Evolutionary conservation across 2,797 vertebrate genomes (phyloP).

Genomic region (Nothura maculosa): DNA sequence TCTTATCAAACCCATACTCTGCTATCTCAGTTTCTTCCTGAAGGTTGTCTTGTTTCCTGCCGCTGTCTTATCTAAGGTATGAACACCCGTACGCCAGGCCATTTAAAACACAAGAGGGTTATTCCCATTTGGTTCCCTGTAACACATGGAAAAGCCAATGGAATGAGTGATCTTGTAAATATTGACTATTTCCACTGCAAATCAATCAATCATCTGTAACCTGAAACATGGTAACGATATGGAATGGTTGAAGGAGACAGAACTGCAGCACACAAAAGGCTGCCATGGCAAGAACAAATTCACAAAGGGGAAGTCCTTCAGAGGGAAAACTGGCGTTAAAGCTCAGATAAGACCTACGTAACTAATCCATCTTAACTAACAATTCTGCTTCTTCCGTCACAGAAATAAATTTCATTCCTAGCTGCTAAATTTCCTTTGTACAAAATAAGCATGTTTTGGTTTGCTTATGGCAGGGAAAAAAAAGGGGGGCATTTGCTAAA

Average conservation of each 20-base stretch:
- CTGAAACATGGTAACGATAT: neutral
- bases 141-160: neutral
- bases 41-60: neutral
- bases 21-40: neutral
- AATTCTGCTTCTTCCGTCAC: neutral
- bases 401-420: neutral
- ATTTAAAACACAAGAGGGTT: neutral
- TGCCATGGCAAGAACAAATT: slow-evolving; percentile 25
- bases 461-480: neutral
- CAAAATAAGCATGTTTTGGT: neutral
- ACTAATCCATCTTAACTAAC: neutral
- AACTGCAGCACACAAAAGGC: slow-evolving; percentile 13
- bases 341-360: neutral
- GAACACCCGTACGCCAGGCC: neutral
- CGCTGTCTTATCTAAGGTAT: neutral
- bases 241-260: neutral
- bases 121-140: neutral
- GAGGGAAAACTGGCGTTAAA: neutral
- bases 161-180: slow-evolving; percentile 6
- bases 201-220: slow-evolving; percentile 26
- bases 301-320: neutral
- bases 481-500: neutral
- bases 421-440: neutral
- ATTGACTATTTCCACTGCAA: slow-evolving; percentile 14
- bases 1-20: neutral